Evolutionary conservation across 2,113 vertebrate species (phyloP).

Genomic region (Penelope pileata): DNA sequence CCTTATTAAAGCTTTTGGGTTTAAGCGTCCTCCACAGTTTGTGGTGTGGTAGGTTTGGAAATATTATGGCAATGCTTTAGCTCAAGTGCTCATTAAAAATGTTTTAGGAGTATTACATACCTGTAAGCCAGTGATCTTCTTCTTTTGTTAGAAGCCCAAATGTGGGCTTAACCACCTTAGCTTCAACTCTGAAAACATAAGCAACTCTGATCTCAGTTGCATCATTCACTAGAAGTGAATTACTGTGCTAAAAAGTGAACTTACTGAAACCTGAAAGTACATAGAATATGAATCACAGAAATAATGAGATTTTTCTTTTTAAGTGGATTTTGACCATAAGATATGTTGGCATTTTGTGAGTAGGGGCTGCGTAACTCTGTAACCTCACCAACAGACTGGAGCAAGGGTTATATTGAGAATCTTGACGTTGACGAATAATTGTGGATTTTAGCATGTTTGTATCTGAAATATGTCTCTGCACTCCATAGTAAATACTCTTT

Average conservation of each 20-base stretch:
- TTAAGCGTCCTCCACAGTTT: neutral
- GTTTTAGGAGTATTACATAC: accelerated
- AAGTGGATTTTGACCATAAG: neutral
- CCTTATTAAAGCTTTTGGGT: neutral
- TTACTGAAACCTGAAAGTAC: neutral
- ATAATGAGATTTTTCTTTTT: neutral
- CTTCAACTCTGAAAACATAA: neutral
- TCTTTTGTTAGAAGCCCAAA: neutral
- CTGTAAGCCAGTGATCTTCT: accelerated
- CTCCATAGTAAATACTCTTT: neutral
- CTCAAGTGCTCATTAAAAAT: neutral
- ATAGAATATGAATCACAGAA: neutral
- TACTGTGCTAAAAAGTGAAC: neutral
- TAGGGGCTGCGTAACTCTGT: neutral
- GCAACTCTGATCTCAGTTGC: neutral
- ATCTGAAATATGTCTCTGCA: neutral
- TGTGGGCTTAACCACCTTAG: neutral
- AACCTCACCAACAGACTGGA: neutral
- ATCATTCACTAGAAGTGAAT: neutral
- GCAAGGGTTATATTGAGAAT: neutral
- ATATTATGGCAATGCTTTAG: neutral
- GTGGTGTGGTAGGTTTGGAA: neutral
- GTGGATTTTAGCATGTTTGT: neutral
- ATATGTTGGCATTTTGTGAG: neutral
- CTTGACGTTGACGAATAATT: neutral